These are phyloP conservation scores for Eledone cirrhosa DNA, from an alignment of 2,888 invertebrate genomes.

Conservation along the genomic window DNA sequence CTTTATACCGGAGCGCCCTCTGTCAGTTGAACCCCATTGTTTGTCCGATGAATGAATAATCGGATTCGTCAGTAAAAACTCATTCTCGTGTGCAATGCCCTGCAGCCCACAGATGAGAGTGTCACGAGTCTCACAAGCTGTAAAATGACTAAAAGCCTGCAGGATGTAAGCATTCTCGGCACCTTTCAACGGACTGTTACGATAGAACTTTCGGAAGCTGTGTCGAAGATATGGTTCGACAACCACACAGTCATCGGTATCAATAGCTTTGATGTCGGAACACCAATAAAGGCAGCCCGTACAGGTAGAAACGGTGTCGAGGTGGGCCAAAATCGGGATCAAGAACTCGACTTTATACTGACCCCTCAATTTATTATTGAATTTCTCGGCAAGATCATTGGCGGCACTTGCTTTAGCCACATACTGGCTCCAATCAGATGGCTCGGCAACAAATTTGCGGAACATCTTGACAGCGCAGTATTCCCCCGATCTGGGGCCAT, in stretches of 20 bases:
- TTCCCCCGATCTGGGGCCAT: conserved; percentile 47
- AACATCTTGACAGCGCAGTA: conserved; percentile 52
- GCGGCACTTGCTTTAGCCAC: conserved; percentile 42
- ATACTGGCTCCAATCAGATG: conserved; percentile 39
- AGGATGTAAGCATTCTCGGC: conserved; percentile 30
- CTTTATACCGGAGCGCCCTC: conserved; percentile 47
- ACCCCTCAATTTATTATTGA: conserved; percentile 32
- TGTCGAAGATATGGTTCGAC: not conserved
- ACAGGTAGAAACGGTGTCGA: conserved; percentile 38
- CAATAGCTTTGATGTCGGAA: conserved; percentile 28
- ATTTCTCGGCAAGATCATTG: conserved; percentile 37
- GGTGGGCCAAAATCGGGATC: conserved; percentile 22
- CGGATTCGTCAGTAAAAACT: conserved; percentile 46
- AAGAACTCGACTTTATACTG: conserved; percentile 15
- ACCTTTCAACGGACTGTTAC: not conserved
- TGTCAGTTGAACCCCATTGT: conserved; percentile 43
- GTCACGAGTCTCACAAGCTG: conserved; percentile 47
- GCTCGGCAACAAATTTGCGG: conserved; percentile 22
- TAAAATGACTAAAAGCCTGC: conserved; percentile 50
- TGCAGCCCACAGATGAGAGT: conserved; percentile 45
- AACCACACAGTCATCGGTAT: conserved; percentile 32
- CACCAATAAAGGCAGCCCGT: not conserved
- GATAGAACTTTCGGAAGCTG: conserved; percentile 9
- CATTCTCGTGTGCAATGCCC: conserved; percentile 39
- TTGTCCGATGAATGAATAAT: conserved; percentile 45